Evolutionary conservation across 2,113 vertebrate genomes (phyloP), one percentile per base, ranked within the genome.

Genomic region (Rallus limicola): DNA sequence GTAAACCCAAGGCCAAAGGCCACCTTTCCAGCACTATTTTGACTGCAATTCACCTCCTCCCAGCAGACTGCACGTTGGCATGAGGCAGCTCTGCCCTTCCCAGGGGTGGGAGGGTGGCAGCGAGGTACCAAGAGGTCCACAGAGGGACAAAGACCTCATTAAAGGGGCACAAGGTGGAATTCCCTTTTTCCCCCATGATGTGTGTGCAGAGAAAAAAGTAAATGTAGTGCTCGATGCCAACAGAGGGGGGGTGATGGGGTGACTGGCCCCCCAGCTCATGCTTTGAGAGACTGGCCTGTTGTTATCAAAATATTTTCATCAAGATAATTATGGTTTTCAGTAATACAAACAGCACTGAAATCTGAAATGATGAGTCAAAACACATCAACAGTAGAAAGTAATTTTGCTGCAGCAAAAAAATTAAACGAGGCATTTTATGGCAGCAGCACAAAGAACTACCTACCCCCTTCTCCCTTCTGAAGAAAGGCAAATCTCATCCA

Each of bases 51-150:
- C 5, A 0, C 29, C 59, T 52, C 48, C 23, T 55, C 68, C 59
- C 26, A 7, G 31, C 42, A 20, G 26, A 11, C 1, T 6, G 17
- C 40, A 24, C 7, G 0, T 1, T 2, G 18, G 18, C 72, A 23
- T 1, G 1, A 44, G 58, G 23, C 34, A 75, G 38, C 6, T 53
- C 62, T 48, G 28, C 48, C 8, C 69, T 19, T 19, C 48, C 48
- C 78, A 25, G 10, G 28, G 20, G 7, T 63, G 50, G 46, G 13
- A 83, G 44, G 24, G 17, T 7, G 33, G 23, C 58, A 42, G 17
- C 0, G 0, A 7, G 44, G 16, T 6, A 42, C 16, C 16, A 4
- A 44, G 21, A 50, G 52, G 50, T 64, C 46, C 71, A 48, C 25
- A 26, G 11, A 68, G 17, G 9, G 15, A 58, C 28, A 4, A 65